Base-by-base conservation (phyloP, 2,797 vertebrate species). In the Phrynocephalus guinanensis region DNA sequence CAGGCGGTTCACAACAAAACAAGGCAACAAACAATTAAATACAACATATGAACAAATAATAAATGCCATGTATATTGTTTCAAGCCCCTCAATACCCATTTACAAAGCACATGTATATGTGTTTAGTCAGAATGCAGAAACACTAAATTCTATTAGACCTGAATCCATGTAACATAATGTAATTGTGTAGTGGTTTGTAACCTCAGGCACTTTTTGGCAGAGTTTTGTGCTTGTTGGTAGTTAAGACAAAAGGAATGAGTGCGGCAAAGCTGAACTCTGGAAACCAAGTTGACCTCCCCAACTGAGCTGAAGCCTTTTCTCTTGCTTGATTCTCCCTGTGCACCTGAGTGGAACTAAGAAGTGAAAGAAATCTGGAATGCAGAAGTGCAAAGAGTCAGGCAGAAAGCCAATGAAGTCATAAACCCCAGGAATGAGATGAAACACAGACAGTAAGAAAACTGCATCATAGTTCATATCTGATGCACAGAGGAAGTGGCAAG, bases 301-400 rank as follows among this genome's bases (percentile, higher is more conserved):
- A 70, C 86, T 92, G 85, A 85, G 90, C 84, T 90, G 86, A 56
- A 80, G 80, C 6, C 38, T 82, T 92, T 93, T 89, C 88, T 0
- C 0, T 79, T 80, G 30, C 79, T 93, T 90, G 85, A 93, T 93
- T 91, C 87, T 72, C 91, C 63, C 71, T 90, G 80, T 38, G 1
- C 30, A 88, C 83, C 83, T 80, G 82, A 90, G 63, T 91, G 13
- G 26, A 94, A 93, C 83, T 91, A 87, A 94, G 91, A 92, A 94
- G 92, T 92, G 93, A 93, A 95, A 91, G 76, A 80, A 91, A 86
- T 89, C 44, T 86, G 63, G 87, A 83, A 88, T 89, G 30, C 24
- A 73, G 73, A 79, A 77, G 90, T 77, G 79, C 82, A 84, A 87
- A 26, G 67, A 84, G 28, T 7, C 88, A 85, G 88, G 70, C 89